Evolutionary conservation across 2,888 invertebrate species (phyloP), one percentile per base, ranked within the genome.

Genomic region (Synanthedon andrenaeformis): DNA sequence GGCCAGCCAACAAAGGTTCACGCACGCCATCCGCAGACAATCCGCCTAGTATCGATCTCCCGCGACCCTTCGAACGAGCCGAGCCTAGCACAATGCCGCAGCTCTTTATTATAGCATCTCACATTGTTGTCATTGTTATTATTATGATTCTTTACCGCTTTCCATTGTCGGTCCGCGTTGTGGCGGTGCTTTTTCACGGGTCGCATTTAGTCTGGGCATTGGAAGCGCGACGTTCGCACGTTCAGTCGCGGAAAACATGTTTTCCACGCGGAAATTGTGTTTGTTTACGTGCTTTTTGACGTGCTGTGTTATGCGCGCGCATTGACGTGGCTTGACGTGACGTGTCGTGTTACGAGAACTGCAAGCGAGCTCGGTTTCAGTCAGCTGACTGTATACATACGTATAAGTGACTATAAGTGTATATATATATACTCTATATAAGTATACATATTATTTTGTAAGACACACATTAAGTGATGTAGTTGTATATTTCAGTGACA

Each of bases 91-190:
- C 86, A 87, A 86, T 85, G 82, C 82, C 84, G 81, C 76, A 74
- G 81, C 84, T 86, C 86, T 86, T 87, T 87, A 87, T 87, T 87
- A 87, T 87, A 86, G 81, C 86, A 87, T 87, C 87, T 86, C 86
- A 87, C 86, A 87, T 87, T 87, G 87, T 87, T 87, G 87, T 87
- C 86, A 87, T 87, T 87, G 87, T 87, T 87, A 87, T 87, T 87
- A 86, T 87, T 87, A 87, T 87, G 87, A 87, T 86, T 87, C 87
- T 87, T 87, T 85, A 82, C 86, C 86, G 87, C 87, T 87, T 87
- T 87, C 85, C 86, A 87, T 87, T 87, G 87, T 87, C 85, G 86
- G 83, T 74, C 82, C 79, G 79, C 87, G 85, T 83, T 85, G 84
- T 78, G 87, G 82, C 85, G 84, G 85, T 86, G 84, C 87, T 87